Conservation (phyloP, 2,797 vertebrate genomes). For the Spinus olivaceus region DNA sequence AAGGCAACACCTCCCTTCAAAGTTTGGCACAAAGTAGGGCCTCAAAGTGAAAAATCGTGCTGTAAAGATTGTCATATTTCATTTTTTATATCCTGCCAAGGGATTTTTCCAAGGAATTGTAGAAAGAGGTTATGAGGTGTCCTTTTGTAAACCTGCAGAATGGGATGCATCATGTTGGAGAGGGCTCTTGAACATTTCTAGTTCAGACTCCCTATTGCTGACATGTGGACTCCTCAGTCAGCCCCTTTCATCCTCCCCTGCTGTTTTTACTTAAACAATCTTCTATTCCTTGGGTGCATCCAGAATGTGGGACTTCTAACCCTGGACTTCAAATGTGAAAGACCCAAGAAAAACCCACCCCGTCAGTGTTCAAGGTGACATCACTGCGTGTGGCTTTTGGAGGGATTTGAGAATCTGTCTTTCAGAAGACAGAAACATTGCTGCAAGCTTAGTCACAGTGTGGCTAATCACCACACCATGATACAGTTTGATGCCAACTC, state of each 20-base stretch:
- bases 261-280: neutral
- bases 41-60: neutral
- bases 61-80: neutral
- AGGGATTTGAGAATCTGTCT: neutral
- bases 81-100: too few species aligned
- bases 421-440: slow-evolving; percentile 44
- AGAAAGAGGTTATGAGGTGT: neutral
- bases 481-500: slow-evolving; percentile 31
- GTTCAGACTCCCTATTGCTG: neutral
- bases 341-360: neutral
- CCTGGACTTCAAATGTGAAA: neutral
- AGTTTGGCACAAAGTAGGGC: neutral
- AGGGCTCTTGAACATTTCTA: neutral
- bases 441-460: neutral
- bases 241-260: neutral
- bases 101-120: neutral
- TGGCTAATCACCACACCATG: slow-evolving; percentile 21
- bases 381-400: slow-evolving; percentile 24
- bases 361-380: slow-evolving; percentile 30
- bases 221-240: neutral
- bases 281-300: neutral
- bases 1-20: neutral
- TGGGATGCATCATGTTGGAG: fast-evolving
- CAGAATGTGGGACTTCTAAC: neutral
- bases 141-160: neutral